Conservation (phyloP, 2,797 vertebrate genomes). For the Ctenosaura bakeri region DNA sequence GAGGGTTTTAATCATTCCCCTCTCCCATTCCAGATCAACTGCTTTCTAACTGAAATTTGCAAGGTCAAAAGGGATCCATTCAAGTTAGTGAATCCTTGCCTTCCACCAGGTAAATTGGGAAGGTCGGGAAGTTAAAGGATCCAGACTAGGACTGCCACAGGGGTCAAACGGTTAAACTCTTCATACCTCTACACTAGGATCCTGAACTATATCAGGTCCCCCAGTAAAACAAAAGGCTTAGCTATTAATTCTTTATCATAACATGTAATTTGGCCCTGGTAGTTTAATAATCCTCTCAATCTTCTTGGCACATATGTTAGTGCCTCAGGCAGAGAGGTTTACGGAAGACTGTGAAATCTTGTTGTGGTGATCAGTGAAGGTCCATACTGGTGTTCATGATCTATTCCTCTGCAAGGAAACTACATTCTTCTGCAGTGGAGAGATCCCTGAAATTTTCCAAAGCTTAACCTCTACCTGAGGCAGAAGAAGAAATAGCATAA, state of each 20-base stretch:
- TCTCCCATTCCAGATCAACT: no score
- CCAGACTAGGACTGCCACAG: not conserved
- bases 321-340: not conserved
- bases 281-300: not conserved
- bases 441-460: no score
- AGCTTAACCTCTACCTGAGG: not conserved
- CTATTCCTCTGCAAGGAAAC: not conserved
- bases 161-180: not conserved
- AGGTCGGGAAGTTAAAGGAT: no score
- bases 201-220: not conserved
- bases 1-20: no score
- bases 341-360: not conserved
- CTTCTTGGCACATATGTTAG: not conserved
- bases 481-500: no score
- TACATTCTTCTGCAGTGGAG: no score
- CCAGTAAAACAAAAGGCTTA: not conserved
- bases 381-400: not conserved
- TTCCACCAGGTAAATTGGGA: no score
- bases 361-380: not conserved
- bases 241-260: not conserved
- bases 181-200: not conserved
- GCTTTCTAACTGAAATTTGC: no score
- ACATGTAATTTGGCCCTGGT: not conserved
- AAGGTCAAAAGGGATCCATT: no score
- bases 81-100: no score